Evolutionary conservation across 1,140 invertebrate genomes (phyloP).

Genomic region (Xylocopa sonorina): DNA sequence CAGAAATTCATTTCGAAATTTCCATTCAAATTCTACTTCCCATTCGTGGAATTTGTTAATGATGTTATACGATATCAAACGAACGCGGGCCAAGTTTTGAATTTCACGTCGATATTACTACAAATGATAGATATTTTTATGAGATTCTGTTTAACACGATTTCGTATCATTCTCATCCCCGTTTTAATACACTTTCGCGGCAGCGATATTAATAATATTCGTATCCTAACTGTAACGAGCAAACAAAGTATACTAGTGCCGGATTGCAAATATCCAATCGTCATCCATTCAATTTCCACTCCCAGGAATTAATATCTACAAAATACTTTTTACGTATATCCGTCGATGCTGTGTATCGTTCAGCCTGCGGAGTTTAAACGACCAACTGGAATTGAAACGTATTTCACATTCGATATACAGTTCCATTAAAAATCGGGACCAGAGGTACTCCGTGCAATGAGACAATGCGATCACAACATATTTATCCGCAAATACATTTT

Average conservation of each 20-base stretch:
- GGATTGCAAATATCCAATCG: not conserved
- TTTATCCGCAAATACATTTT: too few relatives aligned
- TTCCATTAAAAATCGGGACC: not conserved
- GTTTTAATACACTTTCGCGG: not conserved
- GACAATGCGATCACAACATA: too few relatives aligned
- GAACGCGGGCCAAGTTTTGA: not conserved
- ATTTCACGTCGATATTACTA: too few relatives aligned
- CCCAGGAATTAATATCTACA: conserved; percentile 6
- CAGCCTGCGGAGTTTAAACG: not conserved
- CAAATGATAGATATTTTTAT: too few relatives aligned
- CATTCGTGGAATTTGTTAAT: not conserved
- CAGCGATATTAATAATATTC: conserved; percentile 28
- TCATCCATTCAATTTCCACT: not conserved
- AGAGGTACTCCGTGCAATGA: too few relatives aligned
- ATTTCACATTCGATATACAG: not conserved
- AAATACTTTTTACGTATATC: not conserved
- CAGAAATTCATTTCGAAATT: not conserved
- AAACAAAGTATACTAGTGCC: not conserved
- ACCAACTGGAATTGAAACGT: not conserved
- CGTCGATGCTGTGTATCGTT: too few relatives aligned
- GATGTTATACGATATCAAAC: not conserved
- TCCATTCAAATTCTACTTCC: not conserved
- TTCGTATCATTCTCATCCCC: not conserved
- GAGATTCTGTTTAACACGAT: too few relatives aligned
- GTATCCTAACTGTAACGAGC: not conserved